Evolutionary conservation across 2,888 invertebrate species (phyloP), one percentile per base, ranked within the genome.

Genomic region (Hermodice carunculata): DNA sequence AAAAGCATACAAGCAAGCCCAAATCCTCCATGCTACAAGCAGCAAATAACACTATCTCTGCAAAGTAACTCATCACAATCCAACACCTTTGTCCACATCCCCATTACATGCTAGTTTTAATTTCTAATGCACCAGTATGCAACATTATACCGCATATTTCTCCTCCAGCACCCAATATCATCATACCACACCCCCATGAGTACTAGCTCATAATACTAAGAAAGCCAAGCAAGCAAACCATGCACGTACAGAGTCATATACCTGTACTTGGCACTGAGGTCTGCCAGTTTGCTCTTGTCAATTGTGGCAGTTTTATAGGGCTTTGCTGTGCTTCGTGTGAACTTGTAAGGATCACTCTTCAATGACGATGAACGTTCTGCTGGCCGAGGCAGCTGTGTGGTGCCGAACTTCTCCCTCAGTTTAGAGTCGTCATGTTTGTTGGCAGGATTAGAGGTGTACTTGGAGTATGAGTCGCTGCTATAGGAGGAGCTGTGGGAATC

Each of bases 261-360:
- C 94, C 94, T 93, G 87, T 94, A 95, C 87, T 94, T 94, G 72
- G 94, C 78, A 6, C 76, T 76, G 44, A 83, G 76, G 69, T 81
- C 80, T 0, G 80, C 78, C 26, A 83, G 66, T 67, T 82, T 82
- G 64, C 77, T 76, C 69, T 78, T 81, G 69, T 82, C 81, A 3
- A 82, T 72, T n/a, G 56, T 46, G 29, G 74, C 74, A 0, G 77
- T 74, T 54, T 69, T 76, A 57, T 80, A 78, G 31, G 81, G 81
- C 52, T 81, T 77, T 28, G 89, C 90, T 1, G 91, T 91, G 26
- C 91, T 91, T 71, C 92, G 87, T 1, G 90, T 90, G 80, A 91
- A 92, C 76, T 91, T 88, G 82, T 90, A 90, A 0, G 90, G 90
- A 79, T 90, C 67, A 28, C 31, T 57, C 60, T 61, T 60, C 28